Conservation (phyloP, 2,113 vertebrate genomes). For the Circaetus cinerascens region DNA sequence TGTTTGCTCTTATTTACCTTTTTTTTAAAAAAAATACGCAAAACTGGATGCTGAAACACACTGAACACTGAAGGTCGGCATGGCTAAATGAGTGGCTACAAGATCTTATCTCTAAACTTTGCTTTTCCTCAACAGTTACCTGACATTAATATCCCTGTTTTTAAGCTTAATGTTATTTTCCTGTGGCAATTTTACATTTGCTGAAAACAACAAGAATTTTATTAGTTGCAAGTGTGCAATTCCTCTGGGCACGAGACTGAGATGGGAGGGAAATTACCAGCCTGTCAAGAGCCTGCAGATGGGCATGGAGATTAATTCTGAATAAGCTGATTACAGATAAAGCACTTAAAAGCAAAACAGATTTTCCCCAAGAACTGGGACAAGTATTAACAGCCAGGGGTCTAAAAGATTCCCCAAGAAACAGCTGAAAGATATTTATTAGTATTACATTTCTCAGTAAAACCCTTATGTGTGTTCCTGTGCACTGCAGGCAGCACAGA, state of each 20-base stretch:
- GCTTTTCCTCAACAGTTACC: not conserved
- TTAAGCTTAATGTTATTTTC: not conserved
- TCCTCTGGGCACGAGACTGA: not conserved
- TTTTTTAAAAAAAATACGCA: not conserved
- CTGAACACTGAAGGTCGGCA: not conserved
- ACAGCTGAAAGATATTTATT: constrained; percentile 7
- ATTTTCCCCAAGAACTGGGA: constrained; percentile 62
- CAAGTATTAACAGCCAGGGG: constrained; percentile 51
- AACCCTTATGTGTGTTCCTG: not conserved
- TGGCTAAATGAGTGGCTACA: not conserved
- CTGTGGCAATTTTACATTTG: not conserved
- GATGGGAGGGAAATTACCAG: not conserved
- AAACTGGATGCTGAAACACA: not conserved
- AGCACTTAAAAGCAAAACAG: constrained; percentile 39
- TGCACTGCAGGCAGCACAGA: not conserved
- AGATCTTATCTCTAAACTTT: not conserved
- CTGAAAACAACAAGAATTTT: not conserved
- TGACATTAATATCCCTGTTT: not conserved
- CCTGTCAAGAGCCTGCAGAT: constrained; percentile 26
- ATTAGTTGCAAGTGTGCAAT: not conserved
- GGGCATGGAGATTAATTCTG: constrained; percentile 27
- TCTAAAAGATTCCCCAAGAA: constrained; percentile 49
- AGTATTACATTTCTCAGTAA: not conserved
- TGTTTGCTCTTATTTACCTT: not conserved
- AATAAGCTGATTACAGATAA: constrained; percentile 56